Conservation (phyloP, 2,888 invertebrate species). For the Stenurella melanura region DNA sequence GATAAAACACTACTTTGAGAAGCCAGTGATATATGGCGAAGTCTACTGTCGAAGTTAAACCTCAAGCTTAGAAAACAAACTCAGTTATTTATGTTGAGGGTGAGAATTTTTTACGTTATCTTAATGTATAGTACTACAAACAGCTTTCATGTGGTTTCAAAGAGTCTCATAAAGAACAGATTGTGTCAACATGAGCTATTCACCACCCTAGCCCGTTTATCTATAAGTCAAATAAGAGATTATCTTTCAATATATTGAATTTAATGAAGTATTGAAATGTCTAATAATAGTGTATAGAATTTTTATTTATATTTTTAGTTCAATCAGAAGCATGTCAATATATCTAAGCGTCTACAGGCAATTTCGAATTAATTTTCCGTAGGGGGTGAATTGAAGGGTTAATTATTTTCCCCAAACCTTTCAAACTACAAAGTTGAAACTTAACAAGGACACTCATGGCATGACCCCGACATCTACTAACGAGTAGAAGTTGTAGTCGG, state of each 20-base stretch:
- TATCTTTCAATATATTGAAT: not conserved
- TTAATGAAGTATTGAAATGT: too few species aligned
- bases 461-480: too few species aligned
- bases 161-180: constrained; percentile 19
- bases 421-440: too few species aligned
- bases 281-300: too few species aligned
- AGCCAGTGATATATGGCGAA: constrained; percentile 41
- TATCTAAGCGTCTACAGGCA: too few species aligned
- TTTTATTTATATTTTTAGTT: too few species aligned
- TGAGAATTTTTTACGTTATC: constrained; percentile 31
- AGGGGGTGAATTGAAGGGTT: too few species aligned
- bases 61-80: constrained; percentile 37
- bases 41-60: constrained; percentile 40
- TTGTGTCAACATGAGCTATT: constrained; percentile 11
- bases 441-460: too few species aligned
- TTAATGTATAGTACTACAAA: constrained; percentile 21
- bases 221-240: constrained; percentile 3
- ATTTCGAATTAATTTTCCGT: too few species aligned
- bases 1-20: constrained; percentile 45
- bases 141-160: constrained; percentile 24
- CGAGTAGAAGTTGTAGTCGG: too few species aligned
- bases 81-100: constrained; percentile 40
- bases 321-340: too few species aligned
- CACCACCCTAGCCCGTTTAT: not conserved
- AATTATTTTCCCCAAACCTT: too few species aligned